phyloP scores from a whole-genome alignment of 1,140 invertebrate genomes.

The Aphelinus certus region DNA sequence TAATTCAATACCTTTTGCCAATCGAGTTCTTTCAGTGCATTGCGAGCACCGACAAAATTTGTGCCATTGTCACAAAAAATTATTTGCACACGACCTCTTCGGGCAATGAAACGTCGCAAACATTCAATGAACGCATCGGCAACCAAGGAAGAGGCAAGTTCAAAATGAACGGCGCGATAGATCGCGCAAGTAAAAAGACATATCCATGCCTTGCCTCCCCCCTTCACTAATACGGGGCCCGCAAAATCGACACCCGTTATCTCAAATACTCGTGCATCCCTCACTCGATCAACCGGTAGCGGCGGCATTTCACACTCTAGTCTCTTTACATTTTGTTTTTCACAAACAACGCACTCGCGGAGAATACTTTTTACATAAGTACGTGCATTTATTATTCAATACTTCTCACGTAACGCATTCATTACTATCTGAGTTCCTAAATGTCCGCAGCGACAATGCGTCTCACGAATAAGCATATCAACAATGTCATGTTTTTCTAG shows the following conservation, averaged over 20 bases:
- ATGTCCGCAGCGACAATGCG: neutral
- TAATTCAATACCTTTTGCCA: too few species aligned
- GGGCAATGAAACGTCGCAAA: too few species aligned
- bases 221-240: neutral
- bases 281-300: neutral
- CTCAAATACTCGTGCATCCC: neutral
- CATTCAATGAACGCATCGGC: too few species aligned
- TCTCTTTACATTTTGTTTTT: too few species aligned
- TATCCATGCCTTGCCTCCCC: neutral
- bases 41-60: too few species aligned
- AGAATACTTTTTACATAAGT: too few species aligned
- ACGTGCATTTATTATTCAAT: neutral
- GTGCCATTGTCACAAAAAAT: too few species aligned
- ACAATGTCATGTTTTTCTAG: too few species aligned
- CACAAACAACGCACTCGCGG: too few species aligned
- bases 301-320: neutral
- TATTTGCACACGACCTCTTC: constrained; percentile 16
- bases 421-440: neutral
- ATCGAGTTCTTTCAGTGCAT: too few species aligned
- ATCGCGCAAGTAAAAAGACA: neutral
- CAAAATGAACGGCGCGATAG: neutral
- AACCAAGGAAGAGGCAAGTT: neutral
- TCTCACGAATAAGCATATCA: too few species aligned
- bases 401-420: neutral
- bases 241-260: constrained; percentile 1